Conservation (phyloP, 2,113 vertebrate species). For the Tragelaphus scriptus region DNA sequence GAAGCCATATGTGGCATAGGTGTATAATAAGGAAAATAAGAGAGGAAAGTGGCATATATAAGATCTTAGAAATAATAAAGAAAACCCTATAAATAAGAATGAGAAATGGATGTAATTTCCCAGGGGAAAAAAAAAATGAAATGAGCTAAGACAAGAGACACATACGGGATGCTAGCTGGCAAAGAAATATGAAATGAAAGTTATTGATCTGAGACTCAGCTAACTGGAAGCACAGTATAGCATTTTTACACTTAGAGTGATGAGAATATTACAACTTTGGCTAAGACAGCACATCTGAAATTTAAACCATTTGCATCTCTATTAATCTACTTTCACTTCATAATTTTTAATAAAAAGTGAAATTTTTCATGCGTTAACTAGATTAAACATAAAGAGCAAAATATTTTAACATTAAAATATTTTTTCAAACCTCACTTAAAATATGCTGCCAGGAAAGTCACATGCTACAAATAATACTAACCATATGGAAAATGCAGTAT, state of each 20-base stretch:
- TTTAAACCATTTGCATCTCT: conserved; percentile 24
- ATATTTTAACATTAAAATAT: conserved; percentile 6
- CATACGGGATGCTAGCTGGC: background rate
- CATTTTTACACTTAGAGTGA: background rate
- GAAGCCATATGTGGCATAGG: background rate
- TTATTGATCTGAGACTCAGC: background rate
- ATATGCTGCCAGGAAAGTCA: background rate
- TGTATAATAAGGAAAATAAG: background rate
- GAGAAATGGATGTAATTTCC: background rate
- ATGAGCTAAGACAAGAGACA: background rate
- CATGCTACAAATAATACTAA: background rate
- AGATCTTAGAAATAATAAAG: background rate
- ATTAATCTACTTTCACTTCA: background rate
- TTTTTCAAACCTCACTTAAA: background rate
- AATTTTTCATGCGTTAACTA: background rate
- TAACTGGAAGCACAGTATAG: background rate
- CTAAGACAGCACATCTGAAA: background rate
- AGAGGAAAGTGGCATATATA: background rate
- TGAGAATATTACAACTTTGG: conserved; percentile 6
- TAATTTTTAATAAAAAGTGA: background rate
- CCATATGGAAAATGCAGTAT: background rate
- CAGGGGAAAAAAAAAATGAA: background rate
- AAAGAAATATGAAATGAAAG: background rate
- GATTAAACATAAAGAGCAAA: background rate
- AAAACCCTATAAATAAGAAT: background rate